phyloP scores from a whole-genome alignment of 2,113 vertebrate genomes.

The Guaruba guarouba region DNA sequence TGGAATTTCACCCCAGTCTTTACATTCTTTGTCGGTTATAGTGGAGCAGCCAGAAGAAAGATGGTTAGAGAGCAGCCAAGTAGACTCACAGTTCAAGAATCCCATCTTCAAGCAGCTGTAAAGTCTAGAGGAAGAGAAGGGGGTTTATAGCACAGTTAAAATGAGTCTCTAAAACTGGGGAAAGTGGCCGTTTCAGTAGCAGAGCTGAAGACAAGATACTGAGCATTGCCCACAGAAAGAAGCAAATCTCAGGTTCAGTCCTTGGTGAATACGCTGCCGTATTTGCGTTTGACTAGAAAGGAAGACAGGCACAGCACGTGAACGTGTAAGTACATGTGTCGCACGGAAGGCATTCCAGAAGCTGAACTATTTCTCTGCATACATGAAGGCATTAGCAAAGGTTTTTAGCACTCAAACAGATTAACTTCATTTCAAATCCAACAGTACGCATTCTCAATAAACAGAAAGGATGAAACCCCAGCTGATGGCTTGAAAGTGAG shows the following conservation, averaged over 20 bases:
- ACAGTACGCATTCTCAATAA: background rate
- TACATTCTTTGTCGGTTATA: conserved; percentile 10
- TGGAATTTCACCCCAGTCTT: conserved; percentile 29
- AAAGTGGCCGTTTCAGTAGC: background rate
- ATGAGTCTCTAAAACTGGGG: background rate
- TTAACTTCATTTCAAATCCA: background rate
- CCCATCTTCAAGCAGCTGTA: background rate
- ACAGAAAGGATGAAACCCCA: background rate
- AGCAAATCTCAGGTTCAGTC: background rate
- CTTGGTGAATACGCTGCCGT: background rate
- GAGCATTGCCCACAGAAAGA: background rate
- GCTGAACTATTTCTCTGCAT: background rate
- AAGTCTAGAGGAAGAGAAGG: background rate
- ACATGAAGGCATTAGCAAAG: background rate
- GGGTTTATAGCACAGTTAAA: background rate
- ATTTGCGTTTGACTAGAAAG: background rate
- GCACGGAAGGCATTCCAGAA: background rate
- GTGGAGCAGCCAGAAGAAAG: background rate
- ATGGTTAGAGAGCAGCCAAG: background rate
- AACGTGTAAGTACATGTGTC: background rate
- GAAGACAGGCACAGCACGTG: background rate
- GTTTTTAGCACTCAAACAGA: background rate
- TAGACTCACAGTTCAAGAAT: background rate
- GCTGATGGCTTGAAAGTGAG: background rate
- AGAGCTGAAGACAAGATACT: background rate